These are phyloP conservation scores for Apodemus speciosus DNA, from an alignment of 2,113 vertebrate species.

Conservation along the genomic window DNA sequence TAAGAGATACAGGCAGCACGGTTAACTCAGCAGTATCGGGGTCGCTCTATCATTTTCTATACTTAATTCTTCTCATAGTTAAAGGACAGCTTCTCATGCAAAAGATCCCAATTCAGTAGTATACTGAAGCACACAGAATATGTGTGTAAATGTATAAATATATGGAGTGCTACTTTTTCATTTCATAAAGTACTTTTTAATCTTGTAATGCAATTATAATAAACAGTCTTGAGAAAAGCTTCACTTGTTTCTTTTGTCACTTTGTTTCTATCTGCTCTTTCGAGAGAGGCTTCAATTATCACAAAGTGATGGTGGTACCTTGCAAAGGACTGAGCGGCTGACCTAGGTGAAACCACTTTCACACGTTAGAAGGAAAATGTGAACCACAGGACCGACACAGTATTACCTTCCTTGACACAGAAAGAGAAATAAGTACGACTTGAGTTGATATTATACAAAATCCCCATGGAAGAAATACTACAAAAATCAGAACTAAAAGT, in stretches of 20 bases:
- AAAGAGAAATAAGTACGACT: background rate
- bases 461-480: background rate
- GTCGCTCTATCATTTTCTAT: background rate
- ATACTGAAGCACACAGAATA: background rate
- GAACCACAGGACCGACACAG: background rate
- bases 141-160: background rate
- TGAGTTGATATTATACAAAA: conserved; percentile 13
- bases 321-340: background rate
- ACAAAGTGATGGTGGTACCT: background rate
- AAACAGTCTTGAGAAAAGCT: background rate
- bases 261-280: conserved; percentile 30
- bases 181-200: background rate
- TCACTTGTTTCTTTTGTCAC: background rate
- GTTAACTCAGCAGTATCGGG: background rate
- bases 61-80: background rate
- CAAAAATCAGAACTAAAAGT: background rate
- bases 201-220: background rate
- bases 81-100: background rate
- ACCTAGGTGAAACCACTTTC: conserved; percentile 23
- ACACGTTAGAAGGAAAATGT: conserved; percentile 20
- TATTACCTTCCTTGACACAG: no score
- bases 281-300: background rate
- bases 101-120: background rate
- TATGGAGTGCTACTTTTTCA: background rate
- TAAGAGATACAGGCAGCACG: background rate